phyloP scores from a whole-genome alignment of 2,797 vertebrate genomes.

The Microcaecilia unicolor region DNA sequence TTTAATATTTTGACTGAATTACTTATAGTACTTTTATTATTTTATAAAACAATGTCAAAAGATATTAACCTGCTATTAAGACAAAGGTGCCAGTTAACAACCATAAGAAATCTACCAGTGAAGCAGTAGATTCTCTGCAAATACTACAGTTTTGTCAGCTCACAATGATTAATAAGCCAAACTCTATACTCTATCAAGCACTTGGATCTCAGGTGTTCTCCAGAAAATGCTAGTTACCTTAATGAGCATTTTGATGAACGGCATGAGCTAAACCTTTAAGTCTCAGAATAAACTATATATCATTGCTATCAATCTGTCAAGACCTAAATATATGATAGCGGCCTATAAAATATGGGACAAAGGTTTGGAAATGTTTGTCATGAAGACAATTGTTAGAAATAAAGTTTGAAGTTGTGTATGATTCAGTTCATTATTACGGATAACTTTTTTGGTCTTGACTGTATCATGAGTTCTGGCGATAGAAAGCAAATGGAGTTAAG shows the following conservation, averaged over 20 bases:
- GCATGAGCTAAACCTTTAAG: background rate
- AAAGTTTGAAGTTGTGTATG: too few species aligned
- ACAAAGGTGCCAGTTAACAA: conserved; percentile 57
- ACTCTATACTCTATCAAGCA: conserved; percentile 41
- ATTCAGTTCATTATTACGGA: too few species aligned
- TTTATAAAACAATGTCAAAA: conserved; percentile 37
- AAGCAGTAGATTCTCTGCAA: conserved; percentile 34
- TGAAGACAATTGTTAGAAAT: too few species aligned
- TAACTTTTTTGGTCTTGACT: too few species aligned
- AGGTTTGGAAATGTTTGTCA: too few species aligned
- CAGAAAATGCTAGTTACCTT: conserved; percentile 26
- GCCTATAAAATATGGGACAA: too few species aligned
- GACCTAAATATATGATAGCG: too few species aligned
- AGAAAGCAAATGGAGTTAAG: too few species aligned
- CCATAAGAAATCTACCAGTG: conserved; percentile 34
- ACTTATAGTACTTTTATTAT: conserved; percentile 43
- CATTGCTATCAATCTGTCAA: too few species aligned
- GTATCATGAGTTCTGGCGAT: too few species aligned
- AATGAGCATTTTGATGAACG: conserved; percentile 42
- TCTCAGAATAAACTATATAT: conserved; percentile 19
- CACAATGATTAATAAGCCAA: conserved; percentile 52
- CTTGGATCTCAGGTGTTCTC: conserved; percentile 46
- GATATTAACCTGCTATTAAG: conserved; percentile 44
- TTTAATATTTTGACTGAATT: conserved; percentile 34
- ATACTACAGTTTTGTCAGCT: conserved; percentile 42